These are phyloP conservation scores for Caranx melampygus DNA, from an alignment of 2,113 vertebrate genomes.

Conservation along the genomic window DNA sequence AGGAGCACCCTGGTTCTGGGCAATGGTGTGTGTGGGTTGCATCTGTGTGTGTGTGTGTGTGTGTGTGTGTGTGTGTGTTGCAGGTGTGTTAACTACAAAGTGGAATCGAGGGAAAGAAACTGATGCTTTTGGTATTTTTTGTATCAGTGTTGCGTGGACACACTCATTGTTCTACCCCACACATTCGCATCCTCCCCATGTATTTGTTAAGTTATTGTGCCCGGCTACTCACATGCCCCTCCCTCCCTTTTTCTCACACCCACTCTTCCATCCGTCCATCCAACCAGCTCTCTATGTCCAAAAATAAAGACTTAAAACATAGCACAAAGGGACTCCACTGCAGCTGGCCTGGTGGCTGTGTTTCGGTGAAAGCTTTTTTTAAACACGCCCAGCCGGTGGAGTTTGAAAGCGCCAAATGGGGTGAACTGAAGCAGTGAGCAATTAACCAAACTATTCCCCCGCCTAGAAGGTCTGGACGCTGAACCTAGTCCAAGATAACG, in stretches of 20 bases:
- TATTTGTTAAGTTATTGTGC: slow-evolving; percentile 25
- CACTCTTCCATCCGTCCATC: slow-evolving; percentile 31
- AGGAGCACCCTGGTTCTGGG: slow-evolving; percentile 56
- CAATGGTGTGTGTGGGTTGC: slow-evolving; percentile 22
- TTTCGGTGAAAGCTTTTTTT: slow-evolving; percentile 37
- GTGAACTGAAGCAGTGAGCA: slow-evolving; percentile 36
- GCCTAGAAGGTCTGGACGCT: slow-evolving; percentile 13
- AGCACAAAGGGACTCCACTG: slow-evolving; percentile 65
- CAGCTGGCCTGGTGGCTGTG: slow-evolving; percentile 32
- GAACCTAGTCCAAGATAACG: slow-evolving; percentile 5
- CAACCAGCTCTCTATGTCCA: slow-evolving; percentile 40
- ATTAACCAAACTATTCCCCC: slow-evolving; percentile 36
- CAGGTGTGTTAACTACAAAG: slow-evolving; percentile 32
- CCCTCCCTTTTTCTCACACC: slow-evolving; percentile 18
- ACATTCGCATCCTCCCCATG: slow-evolving; percentile 1
- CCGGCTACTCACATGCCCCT: slow-evolving; percentile 12
- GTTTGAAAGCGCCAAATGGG: slow-evolving; percentile 54
- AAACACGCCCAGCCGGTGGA: slow-evolving; percentile 2
- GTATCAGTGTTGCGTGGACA: neutral
- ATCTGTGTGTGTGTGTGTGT: slow-evolving; percentile 23
- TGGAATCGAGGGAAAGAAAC: neutral
- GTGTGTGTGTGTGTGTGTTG: slow-evolving; percentile 10
- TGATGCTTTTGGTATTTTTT: slow-evolving; percentile 3
- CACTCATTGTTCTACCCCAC: neutral
- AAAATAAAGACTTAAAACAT: slow-evolving; percentile 66